Evolutionary conservation across 2,797 vertebrate species (phyloP), one percentile per base, ranked within the genome.

Genomic region (Thalassophryne amazonica): DNA sequence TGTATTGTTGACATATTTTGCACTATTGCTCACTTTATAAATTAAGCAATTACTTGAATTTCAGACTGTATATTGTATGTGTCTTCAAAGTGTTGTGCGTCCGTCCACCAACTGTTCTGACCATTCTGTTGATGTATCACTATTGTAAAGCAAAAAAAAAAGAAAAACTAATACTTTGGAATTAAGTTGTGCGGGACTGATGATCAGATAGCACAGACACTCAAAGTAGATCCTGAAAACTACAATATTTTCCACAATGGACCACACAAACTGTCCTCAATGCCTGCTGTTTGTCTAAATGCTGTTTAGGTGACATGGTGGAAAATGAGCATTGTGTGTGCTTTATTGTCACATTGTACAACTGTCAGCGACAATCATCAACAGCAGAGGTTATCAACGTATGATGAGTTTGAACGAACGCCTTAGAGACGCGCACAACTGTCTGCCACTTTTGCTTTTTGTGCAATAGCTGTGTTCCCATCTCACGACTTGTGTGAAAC

Each of bases 11-110:
- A 67, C 55, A 65, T 78, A 29, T 74, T 86, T 88, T 89, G 90
- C 88, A 91, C 87, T 91, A 76, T 78, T 84, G 74, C 81, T 91
- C 89, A 91, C 90, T 91, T 92, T 91, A 90, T 77, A 49, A 75
- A 60, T 81, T 36, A 72, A 80, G 75, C 63, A 76, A 81, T 81
- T 88, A 89, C 89, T 90, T 90, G 89, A 90, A 88, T 43, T 68
- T 29, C 37, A 81, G 73, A 74, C 70, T 85, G 73, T 85, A 43
- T 41, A 54, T 70, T 85, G 73, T 85, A 43, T 41, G 54, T 69
- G 19, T 63, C 59, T 76, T 54, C 48, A 76, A 74, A 64, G 28
- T 69, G 29, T 53, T 55, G 41, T 57, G 13, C 47, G 35, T 54
- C 24, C 41, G 45, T 42, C 65, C 45, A 61, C n/a, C n/a, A n/a